phyloP scores from a whole-genome alignment of 2,113 vertebrate genomes.

The Hemiprocne comata region DNA sequence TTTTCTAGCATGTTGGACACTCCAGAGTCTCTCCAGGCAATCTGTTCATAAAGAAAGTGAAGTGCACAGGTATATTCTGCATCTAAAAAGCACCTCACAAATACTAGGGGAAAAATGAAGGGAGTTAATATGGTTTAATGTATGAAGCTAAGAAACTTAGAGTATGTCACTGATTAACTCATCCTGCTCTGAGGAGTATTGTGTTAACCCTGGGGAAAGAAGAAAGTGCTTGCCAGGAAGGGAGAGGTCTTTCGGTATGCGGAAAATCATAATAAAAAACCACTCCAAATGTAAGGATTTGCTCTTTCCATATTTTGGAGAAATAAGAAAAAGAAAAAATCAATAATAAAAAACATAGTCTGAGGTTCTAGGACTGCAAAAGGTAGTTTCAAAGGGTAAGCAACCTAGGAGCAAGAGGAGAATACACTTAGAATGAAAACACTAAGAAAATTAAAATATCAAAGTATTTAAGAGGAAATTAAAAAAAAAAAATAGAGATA shows the following conservation, averaged over 20 bases:
- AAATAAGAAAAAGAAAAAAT: not conserved
- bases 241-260: not conserved
- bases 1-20: not conserved
- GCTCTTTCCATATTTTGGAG: not conserved
- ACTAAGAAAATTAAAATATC: not conserved
- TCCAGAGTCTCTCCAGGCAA: not conserved
- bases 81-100: not conserved
- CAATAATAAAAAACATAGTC: not conserved
- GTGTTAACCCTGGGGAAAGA: accelerated
- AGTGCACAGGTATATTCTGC: not conserved
- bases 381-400: not conserved
- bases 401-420: not conserved
- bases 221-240: not conserved
- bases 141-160: not conserved
- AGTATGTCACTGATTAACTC: not conserved
- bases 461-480: not conserved
- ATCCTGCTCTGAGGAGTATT: not conserved
- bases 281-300: not conserved
- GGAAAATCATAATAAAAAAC: not conserved
- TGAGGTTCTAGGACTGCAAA: not conserved
- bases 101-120: not conserved
- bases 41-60: not conserved
- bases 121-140: not conserved
- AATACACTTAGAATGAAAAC: not conserved
- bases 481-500: not conserved